Conservation (phyloP, 2,888 invertebrate genomes). For the Apotomis betuletana region DNA sequence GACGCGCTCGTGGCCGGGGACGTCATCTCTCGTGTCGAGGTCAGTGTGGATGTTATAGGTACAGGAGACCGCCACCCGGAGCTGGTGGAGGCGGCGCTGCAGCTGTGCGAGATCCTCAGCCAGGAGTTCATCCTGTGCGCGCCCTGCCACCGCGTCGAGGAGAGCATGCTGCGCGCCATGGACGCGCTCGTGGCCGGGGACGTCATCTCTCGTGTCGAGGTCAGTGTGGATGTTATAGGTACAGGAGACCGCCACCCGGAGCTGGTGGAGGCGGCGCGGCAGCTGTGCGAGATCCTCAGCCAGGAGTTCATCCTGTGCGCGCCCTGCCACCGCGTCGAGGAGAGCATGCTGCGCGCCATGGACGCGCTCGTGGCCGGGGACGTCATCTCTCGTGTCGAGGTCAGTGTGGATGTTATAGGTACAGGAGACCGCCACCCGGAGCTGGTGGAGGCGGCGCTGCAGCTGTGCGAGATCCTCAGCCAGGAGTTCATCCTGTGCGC, state of each 20-base stretch:
- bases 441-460: slow-evolving; percentile 57
- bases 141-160: slow-evolving; percentile 90
- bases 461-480: slow-evolving; percentile 89
- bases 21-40: slow-evolving; percentile 86
- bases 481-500: slow-evolving; percentile 95
- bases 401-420: slow-evolving; percentile 36
- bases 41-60: slow-evolving; percentile 50
- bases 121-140: slow-evolving; percentile 95
- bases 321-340: slow-evolving; percentile 90
- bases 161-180: slow-evolving; percentile 83
- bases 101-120: slow-evolving; percentile 86
- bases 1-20: slow-evolving; percentile 84
- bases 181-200: slow-evolving; percentile 83
- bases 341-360: slow-evolving; percentile 83
- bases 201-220: slow-evolving; percentile 62
- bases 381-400: slow-evolving; percentile 64
- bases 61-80: no score
- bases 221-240: slow-evolving; percentile 45
- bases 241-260: no score
- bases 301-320: slow-evolving; percentile 95
- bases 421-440: no score
- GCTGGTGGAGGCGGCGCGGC: slow-evolving; percentile 57
- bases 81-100: no score
- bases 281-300: slow-evolving; percentile 89
- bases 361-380: slow-evolving; percentile 83